Percentiles rank a stretch among this genome's conserved stretches.
phyloP scores from a whole-genome alignment of 2,113 vertebrate species.

The Rhea pennata region DNA sequence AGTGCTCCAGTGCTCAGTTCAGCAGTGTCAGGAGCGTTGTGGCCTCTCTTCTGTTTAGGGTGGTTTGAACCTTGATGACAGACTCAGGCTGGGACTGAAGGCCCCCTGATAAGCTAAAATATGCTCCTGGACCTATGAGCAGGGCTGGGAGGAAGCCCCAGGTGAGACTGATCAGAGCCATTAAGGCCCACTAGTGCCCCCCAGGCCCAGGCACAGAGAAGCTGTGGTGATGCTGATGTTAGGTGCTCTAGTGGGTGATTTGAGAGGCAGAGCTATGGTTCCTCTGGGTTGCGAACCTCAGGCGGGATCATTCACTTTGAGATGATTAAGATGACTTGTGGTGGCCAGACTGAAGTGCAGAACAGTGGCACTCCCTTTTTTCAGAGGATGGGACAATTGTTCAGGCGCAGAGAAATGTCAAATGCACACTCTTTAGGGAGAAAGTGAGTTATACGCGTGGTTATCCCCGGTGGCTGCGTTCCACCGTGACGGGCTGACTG shows the following conservation, averaged over 20 bases:
- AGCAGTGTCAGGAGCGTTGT: rapidly evolving
- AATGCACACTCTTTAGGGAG: not conserved
- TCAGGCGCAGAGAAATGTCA: not conserved
- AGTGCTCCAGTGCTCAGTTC: not conserved
- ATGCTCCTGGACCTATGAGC: not conserved
- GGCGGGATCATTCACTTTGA: not conserved
- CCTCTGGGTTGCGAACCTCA: not conserved
- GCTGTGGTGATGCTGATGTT: not conserved
- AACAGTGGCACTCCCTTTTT: not conserved
- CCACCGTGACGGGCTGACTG: not conserved
- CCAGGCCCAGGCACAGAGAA: not conserved
- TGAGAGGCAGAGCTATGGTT: not conserved
- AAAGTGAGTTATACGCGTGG: not conserved
- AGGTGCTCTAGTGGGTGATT: not conserved
- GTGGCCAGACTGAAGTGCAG: not conserved
- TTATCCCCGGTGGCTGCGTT: not conserved
- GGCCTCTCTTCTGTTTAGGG: not conserved
- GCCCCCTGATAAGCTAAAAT: not conserved
- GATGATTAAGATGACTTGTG: not conserved
- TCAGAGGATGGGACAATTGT: not conserved
- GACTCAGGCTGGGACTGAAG: not conserved
- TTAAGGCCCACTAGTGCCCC: not conserved
- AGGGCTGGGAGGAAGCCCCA: not conserved
- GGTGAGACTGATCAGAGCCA: not conserved
- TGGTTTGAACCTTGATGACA: not conserved